A percentile compares a stretch with the other conserved stretches of the same genome.
Evolutionary conservation across 2,888 invertebrate species (phyloP).

Genomic region (Slavum lentiscoides): DNA sequence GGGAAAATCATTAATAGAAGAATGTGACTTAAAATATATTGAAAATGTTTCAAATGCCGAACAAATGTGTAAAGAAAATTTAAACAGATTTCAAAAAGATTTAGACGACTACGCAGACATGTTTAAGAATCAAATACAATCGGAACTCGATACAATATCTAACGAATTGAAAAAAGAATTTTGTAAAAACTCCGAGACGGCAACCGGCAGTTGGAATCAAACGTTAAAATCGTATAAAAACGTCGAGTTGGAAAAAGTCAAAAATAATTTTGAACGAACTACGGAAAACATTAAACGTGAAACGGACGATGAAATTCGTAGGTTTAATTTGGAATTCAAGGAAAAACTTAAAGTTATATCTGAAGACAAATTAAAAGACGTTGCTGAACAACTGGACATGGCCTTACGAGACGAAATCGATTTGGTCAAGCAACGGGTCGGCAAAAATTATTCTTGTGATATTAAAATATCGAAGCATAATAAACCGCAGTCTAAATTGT

Average conservation of each 20-base stretch:
- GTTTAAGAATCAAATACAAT: slow-evolving; percentile 27
- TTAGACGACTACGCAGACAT: slow-evolving; percentile 13
- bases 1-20: slow-evolving; percentile 13
- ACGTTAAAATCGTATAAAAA: slow-evolving; percentile 6
- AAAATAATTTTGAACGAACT: slow-evolving; percentile 12
- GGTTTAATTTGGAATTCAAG: not conserved
- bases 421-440: slow-evolving; percentile 1
- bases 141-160: not conserved
- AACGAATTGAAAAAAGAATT: slow-evolving; percentile 11
- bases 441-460: not conserved
- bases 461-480: not conserved
- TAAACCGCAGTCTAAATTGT: not conserved
- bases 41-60: slow-evolving; percentile 10
- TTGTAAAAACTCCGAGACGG: not conserved
- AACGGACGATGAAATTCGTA: not conserved
- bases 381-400: slow-evolving; percentile 12
- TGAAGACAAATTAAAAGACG: slow-evolving; percentile 27
- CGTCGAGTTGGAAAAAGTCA: slow-evolving; percentile 10
- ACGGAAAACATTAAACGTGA: slow-evolving; percentile 20
- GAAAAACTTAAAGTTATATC: slow-evolving; percentile 34
- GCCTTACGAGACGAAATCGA: slow-evolving; percentile 21
- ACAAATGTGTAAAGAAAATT: slow-evolving; percentile 30
- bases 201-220: slow-evolving; percentile 12
- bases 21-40: slow-evolving; percentile 7
- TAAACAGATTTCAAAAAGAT: slow-evolving; percentile 27